phyloP scores from a whole-genome alignment of 2,888 invertebrate genomes.

The Hyposoter dolosus region DNA sequence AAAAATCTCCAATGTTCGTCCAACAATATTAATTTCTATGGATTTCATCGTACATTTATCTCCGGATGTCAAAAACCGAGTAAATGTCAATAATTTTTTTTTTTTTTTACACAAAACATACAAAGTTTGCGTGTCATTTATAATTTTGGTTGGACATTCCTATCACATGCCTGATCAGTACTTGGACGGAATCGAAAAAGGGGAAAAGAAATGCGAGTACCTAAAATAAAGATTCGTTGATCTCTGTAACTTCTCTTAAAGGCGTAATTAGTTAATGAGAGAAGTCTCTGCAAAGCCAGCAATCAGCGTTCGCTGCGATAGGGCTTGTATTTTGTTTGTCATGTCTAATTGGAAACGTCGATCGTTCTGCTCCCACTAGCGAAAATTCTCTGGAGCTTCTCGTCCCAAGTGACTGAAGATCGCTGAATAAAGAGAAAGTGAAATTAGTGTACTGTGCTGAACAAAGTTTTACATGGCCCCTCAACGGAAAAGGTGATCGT shows the following conservation, averaged over 20 bases:
- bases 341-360: slow-evolving; percentile 70
- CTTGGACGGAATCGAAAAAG: not conserved
- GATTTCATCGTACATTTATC: too few relatives aligned
- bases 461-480: slow-evolving; percentile 1
- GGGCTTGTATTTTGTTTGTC: slow-evolving; percentile 65
- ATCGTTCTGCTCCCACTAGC: slow-evolving; percentile 27
- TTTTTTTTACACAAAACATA: too few relatives aligned
- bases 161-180: not conserved
- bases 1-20: not conserved
- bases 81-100: too few relatives aligned
- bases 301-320: slow-evolving; percentile 60
- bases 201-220: not conserved
- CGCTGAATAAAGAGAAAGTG: slow-evolving; percentile 31
- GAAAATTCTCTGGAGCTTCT: slow-evolving; percentile 28
- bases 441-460: slow-evolving; percentile 31
- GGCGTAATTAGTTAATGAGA: slow-evolving; percentile 71
- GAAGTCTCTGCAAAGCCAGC: slow-evolving; percentile 62
- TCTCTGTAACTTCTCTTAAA: slow-evolving; percentile 51
- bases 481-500: not conserved
- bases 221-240: not conserved
- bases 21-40: not conserved
- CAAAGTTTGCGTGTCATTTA: not conserved
- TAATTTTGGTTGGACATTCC: not conserved
- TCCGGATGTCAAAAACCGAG: too few relatives aligned
- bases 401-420: slow-evolving; percentile 28